Evolutionary conservation across 2,113 vertebrate genomes (phyloP).

Genomic region (Rissa tridactyla): DNA sequence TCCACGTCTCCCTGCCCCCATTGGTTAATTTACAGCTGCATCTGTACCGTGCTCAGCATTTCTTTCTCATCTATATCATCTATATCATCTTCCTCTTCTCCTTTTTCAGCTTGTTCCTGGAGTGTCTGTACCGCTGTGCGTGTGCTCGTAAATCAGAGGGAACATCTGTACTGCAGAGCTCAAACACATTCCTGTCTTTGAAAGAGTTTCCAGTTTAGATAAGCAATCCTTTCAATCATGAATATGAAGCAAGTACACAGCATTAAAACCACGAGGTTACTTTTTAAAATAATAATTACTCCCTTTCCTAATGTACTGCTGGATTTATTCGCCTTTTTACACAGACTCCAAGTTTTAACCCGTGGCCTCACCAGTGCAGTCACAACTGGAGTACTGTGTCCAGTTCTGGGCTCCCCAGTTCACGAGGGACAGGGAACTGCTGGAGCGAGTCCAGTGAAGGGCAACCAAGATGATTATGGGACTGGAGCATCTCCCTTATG

Average conservation of each 20-base stretch:
- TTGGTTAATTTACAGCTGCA: neutral
- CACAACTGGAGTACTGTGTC: too few species aligned
- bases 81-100: neutral
- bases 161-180: neutral
- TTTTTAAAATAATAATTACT: neutral
- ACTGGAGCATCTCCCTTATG: too few species aligned
- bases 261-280: neutral
- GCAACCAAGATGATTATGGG: too few species aligned
- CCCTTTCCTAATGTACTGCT: neutral
- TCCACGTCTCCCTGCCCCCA: neutral
- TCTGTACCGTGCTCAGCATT: neutral
- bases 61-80: neutral
- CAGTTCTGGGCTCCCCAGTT: too few species aligned
- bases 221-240: neutral
- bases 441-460: too few species aligned
- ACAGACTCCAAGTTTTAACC: neutral
- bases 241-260: neutral
- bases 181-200: neutral
- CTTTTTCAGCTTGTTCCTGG: neutral
- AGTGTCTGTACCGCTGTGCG: fast-evolving
- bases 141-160: neutral
- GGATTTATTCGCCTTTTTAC: neutral
- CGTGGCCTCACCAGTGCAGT: too few species aligned
- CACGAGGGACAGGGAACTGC: too few species aligned
- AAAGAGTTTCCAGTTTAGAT: neutral